Evolutionary conservation across 2,113 vertebrate genomes (phyloP).

Genomic region (Vicugna pacos): DNA sequence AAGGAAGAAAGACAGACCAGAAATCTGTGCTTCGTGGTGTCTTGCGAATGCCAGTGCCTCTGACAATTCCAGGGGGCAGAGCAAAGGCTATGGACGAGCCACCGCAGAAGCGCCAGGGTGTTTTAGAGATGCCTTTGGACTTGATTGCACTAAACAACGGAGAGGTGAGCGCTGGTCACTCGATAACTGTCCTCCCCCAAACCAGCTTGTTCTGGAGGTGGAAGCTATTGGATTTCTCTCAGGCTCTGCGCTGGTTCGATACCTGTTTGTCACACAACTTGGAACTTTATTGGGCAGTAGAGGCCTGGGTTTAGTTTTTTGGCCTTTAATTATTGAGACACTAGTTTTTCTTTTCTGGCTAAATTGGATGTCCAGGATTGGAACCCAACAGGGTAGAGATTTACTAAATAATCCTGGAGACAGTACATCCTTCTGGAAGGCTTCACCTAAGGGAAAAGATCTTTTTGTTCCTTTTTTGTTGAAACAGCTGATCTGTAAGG

Average conservation of each 20-base stretch:
- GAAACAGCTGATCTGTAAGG: background rate
- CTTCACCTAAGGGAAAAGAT: background rate
- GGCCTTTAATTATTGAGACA: constrained; percentile 31
- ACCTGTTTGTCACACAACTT: constrained; percentile 17
- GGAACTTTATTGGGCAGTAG: constrained; percentile 4
- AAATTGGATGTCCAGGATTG: constrained; percentile 46
- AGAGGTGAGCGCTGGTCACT: background rate
- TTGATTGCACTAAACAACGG: background rate
- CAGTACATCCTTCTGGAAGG: background rate
- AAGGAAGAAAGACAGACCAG: background rate
- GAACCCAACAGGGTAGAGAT: background rate
- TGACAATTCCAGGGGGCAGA: background rate
- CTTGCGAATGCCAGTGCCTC: background rate
- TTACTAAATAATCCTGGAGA: constrained; percentile 52
- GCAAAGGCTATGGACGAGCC: background rate
- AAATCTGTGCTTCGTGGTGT: background rate
- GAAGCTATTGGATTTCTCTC: constrained; percentile 37
- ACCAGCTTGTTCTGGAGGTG: background rate
- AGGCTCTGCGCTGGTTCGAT: background rate
- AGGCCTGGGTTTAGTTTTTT: background rate
- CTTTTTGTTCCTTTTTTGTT: constrained; percentile 54
- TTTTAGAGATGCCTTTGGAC: background rate
- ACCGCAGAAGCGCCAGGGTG: fast-evolving
- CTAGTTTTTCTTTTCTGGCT: constrained; percentile 52
- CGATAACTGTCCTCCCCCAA: background rate